Conservation (phyloP, 2,888 invertebrate genomes). For the Plagodis pulveraria region DNA sequence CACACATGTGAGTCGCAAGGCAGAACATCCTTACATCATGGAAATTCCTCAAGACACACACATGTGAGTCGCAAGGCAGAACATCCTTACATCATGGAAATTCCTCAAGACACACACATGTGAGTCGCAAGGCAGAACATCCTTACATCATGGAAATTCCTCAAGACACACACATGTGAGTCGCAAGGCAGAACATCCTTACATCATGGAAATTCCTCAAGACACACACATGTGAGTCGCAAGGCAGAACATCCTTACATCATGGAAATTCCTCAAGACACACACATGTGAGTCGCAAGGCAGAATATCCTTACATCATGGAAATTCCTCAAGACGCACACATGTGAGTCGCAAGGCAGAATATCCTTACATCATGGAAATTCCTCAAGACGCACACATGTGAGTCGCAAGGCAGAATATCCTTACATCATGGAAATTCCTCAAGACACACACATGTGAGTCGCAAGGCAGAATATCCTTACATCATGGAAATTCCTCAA, state of each 20-base stretch:
- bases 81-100: constrained; percentile 2
- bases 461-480: constrained; percentile 3
- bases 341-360: not conserved
- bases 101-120: constrained; percentile 3
- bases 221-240: not conserved
- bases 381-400: constrained; percentile 3
- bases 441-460: constrained; percentile 1
- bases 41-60: constrained; percentile 1
- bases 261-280: not conserved
- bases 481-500: not conserved
- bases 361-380: constrained; percentile 2
- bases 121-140: not conserved
- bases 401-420: not conserved
- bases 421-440: constrained; percentile 1
- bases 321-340: constrained; percentile 1
- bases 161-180: constrained; percentile 1
- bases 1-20: constrained; percentile 1
- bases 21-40: constrained; percentile 2
- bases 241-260: constrained; percentile 3
- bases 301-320: constrained; percentile 3
- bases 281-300: constrained; percentile 1
- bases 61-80: not conserved
- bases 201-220: not conserved
- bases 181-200: constrained; percentile 3
- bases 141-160: constrained; percentile 1